Base-by-base conservation (phyloP, 2,113 vertebrate genomes). In the Lagopus muta region DNA sequence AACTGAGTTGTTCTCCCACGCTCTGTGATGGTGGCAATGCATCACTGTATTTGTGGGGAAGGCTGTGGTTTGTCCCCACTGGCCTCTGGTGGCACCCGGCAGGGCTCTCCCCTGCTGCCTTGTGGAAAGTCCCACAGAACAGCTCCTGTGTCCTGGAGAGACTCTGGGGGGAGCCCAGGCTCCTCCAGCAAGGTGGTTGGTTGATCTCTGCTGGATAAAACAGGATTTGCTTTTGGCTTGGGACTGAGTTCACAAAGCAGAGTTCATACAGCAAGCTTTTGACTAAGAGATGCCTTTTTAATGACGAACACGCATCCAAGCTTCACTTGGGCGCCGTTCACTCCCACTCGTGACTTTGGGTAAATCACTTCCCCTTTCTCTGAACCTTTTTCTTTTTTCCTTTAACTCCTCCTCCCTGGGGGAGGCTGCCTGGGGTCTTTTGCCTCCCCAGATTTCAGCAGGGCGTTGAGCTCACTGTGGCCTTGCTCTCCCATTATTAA, bases 71-170 rank as follows among this genome's bases (percentile, higher is more conserved):
- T 24, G 7, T 40, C 38, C 61, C 61, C 25, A 21, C 11, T 38
- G 38, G 25, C 16, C 38, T 28, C 11, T 28, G 36, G 25, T 19
- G 16, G 61, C 25, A 45, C 48, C n/a, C 34, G 0, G 3, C 20
- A 32, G 28, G 55, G 73, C 25, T 77, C 45, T 74, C 6, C 3
- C 57, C 34, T 3, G 1, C 34, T 43, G 22, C 61, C 21, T 15
- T 0, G 0, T 66, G 81, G 65, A 78, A 89, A 74, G 22, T 69
- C 36, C 81, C 0, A 0, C 34, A 13, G 22, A 43, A 40, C 64
- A 66, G 45, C 28, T 83, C 25, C 84, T 91, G 60, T 9, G 16
- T 34, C 47, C 21, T 0, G 34, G 16, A 50, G 38, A 50, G 62
- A 13, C 8, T 64, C 47, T 22, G 21, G 27, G 32, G 27, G 42